These are phyloP conservation scores for Athalia circularis DNA, from an alignment of 2,888 invertebrate species.

Conservation along the genomic window DNA sequence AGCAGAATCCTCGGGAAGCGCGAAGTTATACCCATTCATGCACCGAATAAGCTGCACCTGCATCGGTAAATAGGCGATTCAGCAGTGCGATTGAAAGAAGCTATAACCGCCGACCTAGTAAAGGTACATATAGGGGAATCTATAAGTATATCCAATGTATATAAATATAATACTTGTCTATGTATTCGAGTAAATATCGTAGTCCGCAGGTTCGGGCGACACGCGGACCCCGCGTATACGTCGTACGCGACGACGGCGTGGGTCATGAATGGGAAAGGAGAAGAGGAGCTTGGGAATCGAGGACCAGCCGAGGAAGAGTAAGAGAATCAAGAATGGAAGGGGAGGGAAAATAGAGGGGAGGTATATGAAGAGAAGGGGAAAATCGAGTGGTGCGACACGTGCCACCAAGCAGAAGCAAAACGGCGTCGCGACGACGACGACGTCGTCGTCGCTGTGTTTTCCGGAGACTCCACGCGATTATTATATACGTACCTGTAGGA, in stretches of 20 bases:
- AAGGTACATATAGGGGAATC: too few species aligned
- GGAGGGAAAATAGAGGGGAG: conserved; percentile 40
- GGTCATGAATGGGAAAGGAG: conserved; percentile 47
- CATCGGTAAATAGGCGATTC: too few species aligned
- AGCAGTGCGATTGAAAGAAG: too few species aligned
- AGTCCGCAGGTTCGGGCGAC: too few species aligned
- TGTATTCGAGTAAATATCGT: too few species aligned
- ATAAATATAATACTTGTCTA: not conserved
- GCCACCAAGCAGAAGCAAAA: conserved; percentile 42
- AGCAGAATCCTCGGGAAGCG: too few species aligned
- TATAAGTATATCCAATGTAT: too few species aligned
- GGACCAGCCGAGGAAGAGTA: conserved; percentile 45
- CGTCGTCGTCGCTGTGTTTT: not conserved
- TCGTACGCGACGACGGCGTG: not conserved
- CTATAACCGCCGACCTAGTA: too few species aligned
- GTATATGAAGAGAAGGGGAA: conserved; percentile 41
- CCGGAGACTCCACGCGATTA: too few species aligned
- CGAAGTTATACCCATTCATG: too few species aligned
- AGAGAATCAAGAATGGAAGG: conserved; percentile 37
- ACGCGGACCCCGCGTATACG: not conserved
- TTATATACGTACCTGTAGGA: too few species aligned
- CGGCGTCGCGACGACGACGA: not conserved
- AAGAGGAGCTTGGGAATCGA: conserved; percentile 21
- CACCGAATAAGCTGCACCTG: too few species aligned
- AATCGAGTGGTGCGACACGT: conserved; percentile 30